These are phyloP conservation scores for Gnatocerus cornutus DNA, from an alignment of 2,888 invertebrate species.

Conservation along the genomic window DNA sequence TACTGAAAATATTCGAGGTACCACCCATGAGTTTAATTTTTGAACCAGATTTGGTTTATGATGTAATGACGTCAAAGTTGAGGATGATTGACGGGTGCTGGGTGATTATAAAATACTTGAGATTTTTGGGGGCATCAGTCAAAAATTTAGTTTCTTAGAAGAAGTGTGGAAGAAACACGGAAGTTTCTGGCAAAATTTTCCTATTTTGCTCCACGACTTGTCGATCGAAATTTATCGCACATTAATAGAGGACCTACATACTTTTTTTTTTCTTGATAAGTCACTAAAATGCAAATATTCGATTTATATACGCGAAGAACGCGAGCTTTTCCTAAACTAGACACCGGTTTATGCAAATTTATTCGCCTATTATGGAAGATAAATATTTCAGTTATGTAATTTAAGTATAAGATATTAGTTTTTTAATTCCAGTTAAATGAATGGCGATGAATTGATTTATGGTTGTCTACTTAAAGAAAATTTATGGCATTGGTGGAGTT, in stretches of 20 bases:
- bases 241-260: too few relatives aligned
- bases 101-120: constrained; percentile 10
- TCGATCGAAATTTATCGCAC: too few relatives aligned
- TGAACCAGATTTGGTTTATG: constrained; percentile 19
- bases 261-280: not conserved
- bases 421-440: not conserved
- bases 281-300: not conserved
- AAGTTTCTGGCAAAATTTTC: too few relatives aligned
- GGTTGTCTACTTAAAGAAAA: too few relatives aligned
- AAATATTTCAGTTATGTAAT: not conserved
- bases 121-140: not conserved
- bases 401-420: not conserved
- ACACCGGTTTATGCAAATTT: not conserved
- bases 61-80: constrained; percentile 17
- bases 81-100: constrained; percentile 15
- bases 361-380: not conserved
- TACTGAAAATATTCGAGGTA: constrained; percentile 22
- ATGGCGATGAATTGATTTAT: too few relatives aligned
- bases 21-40: constrained; percentile 21
- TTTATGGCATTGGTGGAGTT: too few relatives aligned
- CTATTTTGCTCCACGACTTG: too few relatives aligned
- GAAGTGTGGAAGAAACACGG: too few relatives aligned
- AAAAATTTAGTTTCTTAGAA: too few relatives aligned
- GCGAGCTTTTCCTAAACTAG: not conserved
- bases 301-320: not conserved